Evolutionary conservation across 2,888 invertebrate species (phyloP).

Genomic region (Lucinisca nassula): DNA sequence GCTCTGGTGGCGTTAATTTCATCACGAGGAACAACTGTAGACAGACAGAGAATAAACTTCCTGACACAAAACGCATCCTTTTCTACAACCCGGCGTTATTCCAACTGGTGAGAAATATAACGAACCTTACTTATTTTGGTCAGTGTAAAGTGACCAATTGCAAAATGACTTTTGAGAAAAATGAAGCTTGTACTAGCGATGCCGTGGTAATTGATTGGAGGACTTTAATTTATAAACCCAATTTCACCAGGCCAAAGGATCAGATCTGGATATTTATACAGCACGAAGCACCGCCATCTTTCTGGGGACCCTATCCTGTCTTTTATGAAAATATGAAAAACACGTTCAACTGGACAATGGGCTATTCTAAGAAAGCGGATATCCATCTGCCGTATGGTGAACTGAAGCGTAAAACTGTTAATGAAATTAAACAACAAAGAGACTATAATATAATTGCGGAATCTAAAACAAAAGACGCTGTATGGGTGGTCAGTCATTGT

Average conservation of each 20-base stretch:
- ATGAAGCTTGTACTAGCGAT: not conserved
- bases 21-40: too few relatives aligned
- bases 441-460: not conserved
- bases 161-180: not conserved
- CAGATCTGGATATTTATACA: not conserved
- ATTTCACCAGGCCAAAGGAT: not conserved
- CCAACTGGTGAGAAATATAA: not conserved
- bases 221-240: not conserved
- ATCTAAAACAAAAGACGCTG: not conserved
- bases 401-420: not conserved
- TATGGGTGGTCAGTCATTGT: conserved; percentile 5
- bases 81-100: not conserved
- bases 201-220: not conserved
- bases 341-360: not conserved
- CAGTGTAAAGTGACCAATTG: not conserved
- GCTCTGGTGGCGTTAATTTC: too few relatives aligned
- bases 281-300: not conserved
- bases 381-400: not conserved
- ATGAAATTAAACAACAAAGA: not conserved
- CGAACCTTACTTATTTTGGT: not conserved
- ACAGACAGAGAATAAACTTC: too few relatives aligned
- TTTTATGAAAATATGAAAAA: not conserved
- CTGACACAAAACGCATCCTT: not conserved
- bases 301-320: not conserved
- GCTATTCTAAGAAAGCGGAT: not conserved